Conservation (phyloP, 2,113 vertebrate genomes). For the Henicopernis longicauda region DNA sequence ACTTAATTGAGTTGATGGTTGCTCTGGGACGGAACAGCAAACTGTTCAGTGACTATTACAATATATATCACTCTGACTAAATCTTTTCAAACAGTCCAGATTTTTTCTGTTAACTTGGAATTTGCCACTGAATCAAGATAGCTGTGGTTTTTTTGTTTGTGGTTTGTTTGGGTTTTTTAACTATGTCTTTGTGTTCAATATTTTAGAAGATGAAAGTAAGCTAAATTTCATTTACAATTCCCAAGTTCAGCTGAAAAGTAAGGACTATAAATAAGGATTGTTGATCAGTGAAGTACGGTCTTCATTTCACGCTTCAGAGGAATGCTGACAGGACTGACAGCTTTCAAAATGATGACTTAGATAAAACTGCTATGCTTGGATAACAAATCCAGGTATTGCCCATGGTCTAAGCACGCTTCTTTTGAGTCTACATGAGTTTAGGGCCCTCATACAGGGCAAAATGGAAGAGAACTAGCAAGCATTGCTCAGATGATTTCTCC, state of each 20-base stretch:
- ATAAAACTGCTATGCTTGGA: neutral
- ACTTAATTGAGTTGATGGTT: constrained; percentile 35
- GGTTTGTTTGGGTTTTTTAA: neutral
- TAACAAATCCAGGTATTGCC: neutral
- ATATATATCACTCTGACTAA: neutral
- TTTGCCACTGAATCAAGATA: neutral
- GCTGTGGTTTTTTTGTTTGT: neutral
- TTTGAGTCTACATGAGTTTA: neutral
- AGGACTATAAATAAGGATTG: neutral
- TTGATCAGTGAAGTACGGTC: neutral
- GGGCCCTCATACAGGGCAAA: neutral
- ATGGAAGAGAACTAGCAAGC: neutral
- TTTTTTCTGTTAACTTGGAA: neutral
- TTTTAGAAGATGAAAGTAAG: neutral
- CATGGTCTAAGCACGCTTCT: neutral
- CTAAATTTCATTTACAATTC: neutral
- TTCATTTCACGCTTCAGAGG: neutral
- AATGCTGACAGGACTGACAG: neutral
- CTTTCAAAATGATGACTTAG: neutral
- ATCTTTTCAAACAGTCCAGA: neutral
- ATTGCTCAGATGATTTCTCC: neutral
- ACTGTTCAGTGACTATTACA: neutral
- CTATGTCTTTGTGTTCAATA: neutral
- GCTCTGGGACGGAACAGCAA: neutral
- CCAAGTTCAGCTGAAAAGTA: neutral